Percentiles rank a stretch among this genome's conserved stretches.
Conservation (phyloP, 2,113 vertebrate species). For the Mus spicilegus region DNA sequence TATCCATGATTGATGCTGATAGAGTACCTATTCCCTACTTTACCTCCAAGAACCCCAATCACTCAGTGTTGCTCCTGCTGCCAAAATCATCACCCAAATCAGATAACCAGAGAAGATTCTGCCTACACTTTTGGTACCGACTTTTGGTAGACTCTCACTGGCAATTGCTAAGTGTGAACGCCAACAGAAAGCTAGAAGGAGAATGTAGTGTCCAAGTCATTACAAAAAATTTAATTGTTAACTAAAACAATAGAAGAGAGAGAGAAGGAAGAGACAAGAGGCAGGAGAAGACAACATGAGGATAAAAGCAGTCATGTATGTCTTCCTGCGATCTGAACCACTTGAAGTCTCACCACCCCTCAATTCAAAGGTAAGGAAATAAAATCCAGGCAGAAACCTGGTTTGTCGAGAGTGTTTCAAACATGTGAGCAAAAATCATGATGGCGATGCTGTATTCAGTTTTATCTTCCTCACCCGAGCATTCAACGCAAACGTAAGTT, state of each 20-base stretch:
- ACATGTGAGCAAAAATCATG: background rate
- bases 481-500: background rate
- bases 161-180: background rate
- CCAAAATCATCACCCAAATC: background rate
- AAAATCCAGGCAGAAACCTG: background rate
- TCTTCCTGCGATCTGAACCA: background rate
- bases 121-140: background rate
- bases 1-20: background rate
- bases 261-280: background rate
- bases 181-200: background rate
- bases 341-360: background rate
- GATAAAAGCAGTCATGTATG: background rate
- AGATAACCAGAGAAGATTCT: background rate
- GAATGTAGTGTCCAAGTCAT: background rate
- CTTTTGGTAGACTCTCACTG: background rate
- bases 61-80: background rate
- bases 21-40: background rate
- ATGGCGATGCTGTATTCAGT: background rate
- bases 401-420: background rate
- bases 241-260: background rate
- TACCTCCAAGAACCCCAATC: background rate
- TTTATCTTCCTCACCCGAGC: slow-evolving; percentile 12
- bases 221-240: background rate
- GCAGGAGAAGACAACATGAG: background rate
- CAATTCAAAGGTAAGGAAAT: background rate